Evolutionary conservation across 2,113 vertebrate species (phyloP).

Genomic region (Otus sunia): DNA sequence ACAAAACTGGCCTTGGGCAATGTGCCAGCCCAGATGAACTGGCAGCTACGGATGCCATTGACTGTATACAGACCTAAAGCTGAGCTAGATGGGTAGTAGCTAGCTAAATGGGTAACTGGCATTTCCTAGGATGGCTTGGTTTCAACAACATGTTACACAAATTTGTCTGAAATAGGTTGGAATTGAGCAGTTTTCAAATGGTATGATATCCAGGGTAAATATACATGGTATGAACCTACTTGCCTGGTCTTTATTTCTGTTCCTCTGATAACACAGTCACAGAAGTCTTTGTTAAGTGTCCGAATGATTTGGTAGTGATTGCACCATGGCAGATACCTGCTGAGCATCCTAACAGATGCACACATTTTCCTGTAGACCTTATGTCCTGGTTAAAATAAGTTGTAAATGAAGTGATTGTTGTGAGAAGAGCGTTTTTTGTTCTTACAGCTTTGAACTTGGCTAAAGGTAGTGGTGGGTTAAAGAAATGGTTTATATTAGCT

Average conservation of each 20-base stretch:
- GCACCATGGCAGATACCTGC: not conserved
- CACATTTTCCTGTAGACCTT: not conserved
- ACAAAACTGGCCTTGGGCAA: not conserved
- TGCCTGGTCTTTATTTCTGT: not conserved
- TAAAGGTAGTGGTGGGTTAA: not conserved
- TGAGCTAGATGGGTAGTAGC: not conserved
- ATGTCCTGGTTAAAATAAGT: not conserved
- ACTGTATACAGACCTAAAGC: not conserved
- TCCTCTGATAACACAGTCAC: not conserved
- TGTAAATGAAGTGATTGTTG: not conserved
- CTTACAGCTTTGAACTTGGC: not conserved
- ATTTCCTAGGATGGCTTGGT: not conserved
- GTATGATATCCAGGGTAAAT: not conserved
- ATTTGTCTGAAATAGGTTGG: not conserved
- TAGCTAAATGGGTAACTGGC: not conserved
- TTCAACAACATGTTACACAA: not conserved
- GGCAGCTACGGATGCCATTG: not conserved
- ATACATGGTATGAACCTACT: not conserved
- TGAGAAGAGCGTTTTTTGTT: not conserved
- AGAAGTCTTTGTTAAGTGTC: not conserved
- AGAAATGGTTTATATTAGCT: not conserved
- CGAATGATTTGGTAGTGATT: not conserved
- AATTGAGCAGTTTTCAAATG: not conserved
- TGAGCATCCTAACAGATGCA: not conserved
- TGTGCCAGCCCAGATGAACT: not conserved